Conservation (phyloP, 64 coral and sea anemone genomes). For the Astreopora myriophthalma region DNA sequence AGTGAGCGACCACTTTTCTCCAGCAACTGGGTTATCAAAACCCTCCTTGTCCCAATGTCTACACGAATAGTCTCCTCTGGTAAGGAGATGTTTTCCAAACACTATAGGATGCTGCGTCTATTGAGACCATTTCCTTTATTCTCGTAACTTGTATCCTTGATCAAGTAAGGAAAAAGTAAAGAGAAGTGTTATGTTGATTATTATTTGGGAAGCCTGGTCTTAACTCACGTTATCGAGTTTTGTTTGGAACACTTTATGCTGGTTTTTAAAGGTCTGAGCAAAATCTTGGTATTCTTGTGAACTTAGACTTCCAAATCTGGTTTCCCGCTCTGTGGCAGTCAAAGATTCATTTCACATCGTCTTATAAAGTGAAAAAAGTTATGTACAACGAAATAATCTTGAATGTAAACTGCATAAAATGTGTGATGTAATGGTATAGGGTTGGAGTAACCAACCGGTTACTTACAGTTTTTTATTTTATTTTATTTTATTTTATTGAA, state of each 20-base stretch:
- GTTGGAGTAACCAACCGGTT: not conserved
- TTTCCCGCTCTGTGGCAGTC: no score
- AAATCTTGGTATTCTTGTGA: not conserved
- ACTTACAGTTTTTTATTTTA: not conserved
- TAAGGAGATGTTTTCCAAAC: no score
- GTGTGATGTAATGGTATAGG: not conserved
- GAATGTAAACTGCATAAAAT: not conserved
- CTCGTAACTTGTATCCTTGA: not conserved
- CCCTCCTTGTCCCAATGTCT: no score
- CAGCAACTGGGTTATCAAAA: no score
- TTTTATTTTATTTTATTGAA: no score
- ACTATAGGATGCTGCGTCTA: no score
- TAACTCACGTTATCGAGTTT: not conserved
- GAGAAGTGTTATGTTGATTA: not conserved
- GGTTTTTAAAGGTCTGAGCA: not conserved
- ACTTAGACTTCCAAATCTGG: not conserved
- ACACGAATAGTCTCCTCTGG: no score
- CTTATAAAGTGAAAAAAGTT: not conserved
- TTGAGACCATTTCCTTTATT: no score
- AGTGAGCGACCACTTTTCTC: no score
- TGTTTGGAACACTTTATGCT: not conserved
- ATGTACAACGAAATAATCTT: not conserved
- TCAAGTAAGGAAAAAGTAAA: not conserved
- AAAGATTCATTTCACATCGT: no score
- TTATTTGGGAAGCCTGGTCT: no score